Percentiles rank a stretch among this genome's conserved stretches.
Conservation (phyloP, 2,797 vertebrate species). For the Chrysolophus pictus region DNA sequence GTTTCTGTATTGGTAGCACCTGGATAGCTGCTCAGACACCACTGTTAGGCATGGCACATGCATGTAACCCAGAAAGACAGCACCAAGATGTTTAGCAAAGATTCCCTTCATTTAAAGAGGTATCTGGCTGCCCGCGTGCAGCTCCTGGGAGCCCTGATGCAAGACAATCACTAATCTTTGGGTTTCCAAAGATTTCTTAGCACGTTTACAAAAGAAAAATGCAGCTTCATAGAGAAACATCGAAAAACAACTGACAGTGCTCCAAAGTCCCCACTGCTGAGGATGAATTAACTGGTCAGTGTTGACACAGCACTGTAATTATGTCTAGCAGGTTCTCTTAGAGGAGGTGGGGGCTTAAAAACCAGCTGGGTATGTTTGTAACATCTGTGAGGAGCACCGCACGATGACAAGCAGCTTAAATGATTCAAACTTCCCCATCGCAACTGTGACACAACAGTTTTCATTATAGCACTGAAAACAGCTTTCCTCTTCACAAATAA, state of each 20-base stretch:
- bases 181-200: neutral
- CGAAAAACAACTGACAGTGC: slow-evolving; percentile 25
- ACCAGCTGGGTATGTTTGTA: slow-evolving; percentile 4
- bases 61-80: neutral
- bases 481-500: slow-evolving; percentile 31
- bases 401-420: neutral
- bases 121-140: neutral
- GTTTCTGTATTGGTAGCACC: neutral
- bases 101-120: neutral
- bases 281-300: slow-evolving; percentile 39
- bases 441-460: neutral
- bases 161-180: neutral
- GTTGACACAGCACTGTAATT: slow-evolving; percentile 19
- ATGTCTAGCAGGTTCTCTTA: slow-evolving; percentile 29
- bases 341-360: slow-evolving; percentile 42
- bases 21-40: neutral
- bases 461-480: neutral
- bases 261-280: neutral
- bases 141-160: neutral
- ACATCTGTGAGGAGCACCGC: slow-evolving; percentile 31
- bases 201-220: neutral
- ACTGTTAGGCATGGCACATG: neutral
- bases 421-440: neutral
- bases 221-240: slow-evolving; percentile 41
- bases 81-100: neutral